Evolutionary conservation across 1,140 invertebrate species (phyloP).

Genomic region (Bemisia tabaci): DNA sequence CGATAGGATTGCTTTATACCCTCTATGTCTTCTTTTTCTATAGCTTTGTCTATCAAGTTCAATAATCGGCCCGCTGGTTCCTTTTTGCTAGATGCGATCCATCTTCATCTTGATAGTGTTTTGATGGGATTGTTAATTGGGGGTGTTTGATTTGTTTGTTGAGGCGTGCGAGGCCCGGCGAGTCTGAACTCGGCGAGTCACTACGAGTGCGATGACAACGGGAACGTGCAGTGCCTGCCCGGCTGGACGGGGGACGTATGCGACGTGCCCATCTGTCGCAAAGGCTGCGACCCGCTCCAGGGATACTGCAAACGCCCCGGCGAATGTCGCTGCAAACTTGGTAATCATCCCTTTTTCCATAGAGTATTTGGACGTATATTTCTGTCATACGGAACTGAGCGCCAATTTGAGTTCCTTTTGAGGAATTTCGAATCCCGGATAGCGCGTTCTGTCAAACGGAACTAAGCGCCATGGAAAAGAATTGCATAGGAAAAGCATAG

Average conservation of each 20-base stretch:
- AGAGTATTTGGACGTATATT: neutral
- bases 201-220: slow-evolving; percentile 80
- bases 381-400: too few relatives aligned
- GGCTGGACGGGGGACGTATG: slow-evolving; percentile 90
- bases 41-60: too few relatives aligned
- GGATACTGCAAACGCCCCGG: slow-evolving; percentile 83
- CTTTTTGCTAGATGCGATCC: too few relatives aligned
- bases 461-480: too few relatives aligned
- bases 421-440: neutral
- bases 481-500: too few relatives aligned
- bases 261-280: slow-evolving; percentile 76
- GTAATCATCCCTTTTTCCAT: slow-evolving; percentile 15
- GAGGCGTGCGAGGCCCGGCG: slow-evolving; percentile 68
- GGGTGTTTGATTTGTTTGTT: slow-evolving; percentile 18
- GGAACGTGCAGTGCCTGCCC: slow-evolving; percentile 76
- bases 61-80: too few relatives aligned
- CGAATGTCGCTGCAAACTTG: slow-evolving; percentile 67
- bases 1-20: too few relatives aligned
- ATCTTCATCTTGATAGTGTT: too few relatives aligned
- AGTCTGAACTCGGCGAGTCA: slow-evolving; percentile 81
- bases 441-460: too few relatives aligned
- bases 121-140: too few relatives aligned
- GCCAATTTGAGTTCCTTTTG: neutral
- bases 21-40: too few relatives aligned
- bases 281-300: slow-evolving; percentile 80